A percentile compares a stretch with the other conserved stretches of the same genome.
Conservation (phyloP, 2,888 invertebrate species). For the Gandaritis pyraliata region DNA sequence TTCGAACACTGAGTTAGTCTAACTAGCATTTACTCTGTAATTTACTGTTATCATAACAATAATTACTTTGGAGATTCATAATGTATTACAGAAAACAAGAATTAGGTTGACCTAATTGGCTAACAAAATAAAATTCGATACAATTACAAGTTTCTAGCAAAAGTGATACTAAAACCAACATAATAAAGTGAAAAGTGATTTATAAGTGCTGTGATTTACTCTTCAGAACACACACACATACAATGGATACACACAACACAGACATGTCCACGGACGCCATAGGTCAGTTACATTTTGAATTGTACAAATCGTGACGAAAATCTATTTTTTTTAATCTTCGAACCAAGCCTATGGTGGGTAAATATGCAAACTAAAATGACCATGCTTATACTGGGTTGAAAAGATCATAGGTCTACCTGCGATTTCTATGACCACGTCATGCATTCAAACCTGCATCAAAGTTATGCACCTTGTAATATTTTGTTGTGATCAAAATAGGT, state of each 20-base stretch:
- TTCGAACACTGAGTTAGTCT: too few relatives aligned
- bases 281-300: conserved; percentile 66
- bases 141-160: conserved; percentile 22
- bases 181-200: conserved; percentile 30
- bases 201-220: conserved; percentile 34
- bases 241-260: conserved; percentile 71
- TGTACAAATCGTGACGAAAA: conserved; percentile 46
- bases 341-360: too few relatives aligned
- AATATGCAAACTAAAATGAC: too few relatives aligned
- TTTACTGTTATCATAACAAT: neutral
- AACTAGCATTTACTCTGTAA: neutral
- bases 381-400: too few relatives aligned
- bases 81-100: conserved; percentile 12
- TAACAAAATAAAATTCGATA: conserved; percentile 22
- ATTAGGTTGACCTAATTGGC: conserved; percentile 10
- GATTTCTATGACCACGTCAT: too few relatives aligned
- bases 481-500: conserved; percentile 1
- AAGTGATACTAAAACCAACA: conserved; percentile 16
- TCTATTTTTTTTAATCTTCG: conserved; percentile 18
- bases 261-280: conserved; percentile 72
- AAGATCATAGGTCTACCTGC: too few relatives aligned
- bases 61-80: too few relatives aligned
- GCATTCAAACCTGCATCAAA: too few relatives aligned
- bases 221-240: conserved; percentile 51
- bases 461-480: too few relatives aligned